Base-by-base conservation (phyloP, 2,113 vertebrate species). In the Desmodus rotundus region DNA sequence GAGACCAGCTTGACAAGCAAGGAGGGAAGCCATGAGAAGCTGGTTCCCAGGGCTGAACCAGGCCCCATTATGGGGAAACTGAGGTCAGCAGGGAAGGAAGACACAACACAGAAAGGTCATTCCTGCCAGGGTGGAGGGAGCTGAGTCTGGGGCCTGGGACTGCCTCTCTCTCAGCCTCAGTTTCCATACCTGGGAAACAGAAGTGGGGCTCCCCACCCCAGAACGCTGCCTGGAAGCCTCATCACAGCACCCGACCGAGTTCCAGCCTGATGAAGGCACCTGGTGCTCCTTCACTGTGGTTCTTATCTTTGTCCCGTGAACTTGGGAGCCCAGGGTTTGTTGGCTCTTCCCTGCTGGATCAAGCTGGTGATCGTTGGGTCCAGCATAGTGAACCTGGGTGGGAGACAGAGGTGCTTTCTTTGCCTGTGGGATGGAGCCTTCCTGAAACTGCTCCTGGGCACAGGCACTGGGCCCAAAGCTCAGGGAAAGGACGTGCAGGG, bases 381-480 rank as follows among this genome's bases (percentile, higher is more conserved):
- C 17, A 4, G 38, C 11, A 41, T 0, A 12, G n/a, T 3, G 0
- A 72, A 3, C 28, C 50, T 56, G 47, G 26, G 15, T 52, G 63
- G 45, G 36, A 36, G 26, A 77, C 14, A 56, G 17, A 7, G 20
- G 28, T 28, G 67, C 22, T 38, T 89, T 74, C n/a, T 87, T 77
- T 82, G 61, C 89, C 87, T 93, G 80, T 52, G 41, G 80, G n/a
- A 28, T 58, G 8, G 85, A 78, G 38, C 31, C 81, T 87, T 89
- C 63, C 31, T 28, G 80, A 76, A 90, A 76, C 87, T 73, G 13
- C 67, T 43, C 58, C 63, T 38, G 8, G 41, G 63, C 50, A 54
- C 54, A 47, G 33, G 76, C 36, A 4, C 80, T 52, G 17, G 54
- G 54, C 50, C 43, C n/a, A 5, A 43, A 43, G 45, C 84, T 58